phyloP scores from a whole-genome alignment of 2,888 invertebrate species.

The Dicranocentrus wangi region DNA sequence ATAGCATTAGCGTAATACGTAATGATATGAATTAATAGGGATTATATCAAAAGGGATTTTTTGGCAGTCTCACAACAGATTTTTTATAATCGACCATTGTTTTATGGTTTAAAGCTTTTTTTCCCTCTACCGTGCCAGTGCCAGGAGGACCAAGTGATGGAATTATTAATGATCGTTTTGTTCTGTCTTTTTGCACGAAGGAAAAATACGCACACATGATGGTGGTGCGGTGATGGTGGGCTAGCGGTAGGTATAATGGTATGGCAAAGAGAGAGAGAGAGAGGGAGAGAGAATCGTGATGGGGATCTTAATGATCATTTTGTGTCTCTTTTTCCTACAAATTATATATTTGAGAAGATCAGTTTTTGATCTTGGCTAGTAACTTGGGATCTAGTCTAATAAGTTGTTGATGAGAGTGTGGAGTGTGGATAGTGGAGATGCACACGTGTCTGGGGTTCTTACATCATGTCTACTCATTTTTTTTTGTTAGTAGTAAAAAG shows the following conservation, averaged over 20 bases:
- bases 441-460: no score
- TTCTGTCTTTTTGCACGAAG: conserved; percentile 1
- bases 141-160: background rate
- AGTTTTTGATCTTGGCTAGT: no score
- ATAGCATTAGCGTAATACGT: conserved; percentile 16
- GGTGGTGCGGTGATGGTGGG: background rate
- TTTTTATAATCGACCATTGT: conserved; percentile 33
- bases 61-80: conserved; percentile 33
- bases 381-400: no score
- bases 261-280: background rate
- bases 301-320: conserved; percentile 10
- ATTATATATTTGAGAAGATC: no score
- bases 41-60: conserved; percentile 13
- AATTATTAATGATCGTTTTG: conserved; percentile 5
- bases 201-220: background rate
- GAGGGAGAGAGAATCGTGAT: background rate
- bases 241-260: no score
- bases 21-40: conserved; percentile 24
- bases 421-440: no score
- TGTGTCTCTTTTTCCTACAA: background rate
- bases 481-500: no score
- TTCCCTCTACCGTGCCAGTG: background rate
- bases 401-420: background rate
- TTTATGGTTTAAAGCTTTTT: conserved; percentile 24
- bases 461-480: no score